Percentiles rank a stretch among this genome's conserved stretches.
Evolutionary conservation across 2,113 vertebrate genomes (phyloP).

Genomic region (Piaya cayana): DNA sequence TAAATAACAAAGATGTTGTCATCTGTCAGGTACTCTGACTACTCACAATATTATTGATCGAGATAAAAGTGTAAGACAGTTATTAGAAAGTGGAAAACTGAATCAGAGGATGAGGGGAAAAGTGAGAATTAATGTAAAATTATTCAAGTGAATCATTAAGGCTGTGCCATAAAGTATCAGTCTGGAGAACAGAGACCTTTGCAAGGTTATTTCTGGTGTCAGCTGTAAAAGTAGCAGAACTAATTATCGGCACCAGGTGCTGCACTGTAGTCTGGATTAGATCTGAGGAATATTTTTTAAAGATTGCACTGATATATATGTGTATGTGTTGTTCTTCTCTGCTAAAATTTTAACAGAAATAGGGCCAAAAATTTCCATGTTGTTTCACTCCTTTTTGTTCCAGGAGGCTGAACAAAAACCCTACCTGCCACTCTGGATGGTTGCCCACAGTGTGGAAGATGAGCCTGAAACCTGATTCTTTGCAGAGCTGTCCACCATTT

Average conservation of each 20-base stretch:
- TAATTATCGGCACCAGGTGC: not conserved
- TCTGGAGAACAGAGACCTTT: not conserved
- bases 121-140: slow-evolving; percentile 8
- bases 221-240: not conserved
- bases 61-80: slow-evolving; percentile 10
- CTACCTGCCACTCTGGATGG: not conserved
- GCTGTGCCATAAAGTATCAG: not conserved
- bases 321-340: not conserved
- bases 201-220: not conserved
- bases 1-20: slow-evolving; percentile 60
- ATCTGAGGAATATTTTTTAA: not conserved
- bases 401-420: not conserved
- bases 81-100: slow-evolving; percentile 9
- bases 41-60: slow-evolving; percentile 4
- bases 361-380: not conserved
- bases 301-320: not conserved
- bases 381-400: not conserved
- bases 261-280: not conserved
- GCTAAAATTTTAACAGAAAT: not conserved
- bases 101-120: not conserved
- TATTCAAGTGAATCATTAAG: slow-evolving; percentile 23
- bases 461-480: not conserved
- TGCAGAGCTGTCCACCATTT: fast-evolving
- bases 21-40: slow-evolving; percentile 45
- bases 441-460: not conserved